Evolutionary conservation across 2,888 invertebrate genomes (phyloP).

Genomic region (Plusia festucae): DNA sequence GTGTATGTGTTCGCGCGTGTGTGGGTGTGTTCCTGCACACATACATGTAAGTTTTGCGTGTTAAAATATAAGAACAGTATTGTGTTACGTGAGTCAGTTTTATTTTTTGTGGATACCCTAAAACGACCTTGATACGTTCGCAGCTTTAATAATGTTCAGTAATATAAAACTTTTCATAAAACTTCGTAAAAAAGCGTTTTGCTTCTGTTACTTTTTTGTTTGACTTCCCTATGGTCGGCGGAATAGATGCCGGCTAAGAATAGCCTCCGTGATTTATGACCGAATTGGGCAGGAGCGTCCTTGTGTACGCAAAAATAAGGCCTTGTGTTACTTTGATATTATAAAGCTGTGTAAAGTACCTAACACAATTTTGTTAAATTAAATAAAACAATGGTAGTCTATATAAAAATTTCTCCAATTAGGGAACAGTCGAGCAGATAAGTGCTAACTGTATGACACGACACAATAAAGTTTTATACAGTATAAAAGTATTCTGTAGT

Average conservation of each 20-base stretch:
- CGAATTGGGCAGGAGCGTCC: neutral
- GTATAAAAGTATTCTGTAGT: conserved; percentile 39
- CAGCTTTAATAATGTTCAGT: conserved; percentile 27
- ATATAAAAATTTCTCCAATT: conserved; percentile 34
- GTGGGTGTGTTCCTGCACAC: no score
- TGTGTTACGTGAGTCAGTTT: conserved; percentile 23
- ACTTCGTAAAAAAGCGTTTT: conserved; percentile 3
- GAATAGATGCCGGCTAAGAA: conserved; percentile 2
- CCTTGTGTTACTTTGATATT: neutral
- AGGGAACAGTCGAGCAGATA: conserved; percentile 15
- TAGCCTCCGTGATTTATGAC: neutral
- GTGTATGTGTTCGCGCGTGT: no score
- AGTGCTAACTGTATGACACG: conserved; percentile 17
- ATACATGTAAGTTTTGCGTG: neutral
- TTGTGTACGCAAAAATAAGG: neutral
- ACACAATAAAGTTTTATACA: conserved; percentile 46
- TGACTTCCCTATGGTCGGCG: neutral
- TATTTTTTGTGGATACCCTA: conserved; percentile 20
- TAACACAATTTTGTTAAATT: conserved; percentile 1
- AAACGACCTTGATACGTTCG: conserved; percentile 24
- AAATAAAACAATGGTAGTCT: neutral
- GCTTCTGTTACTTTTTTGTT: conserved; percentile 2
- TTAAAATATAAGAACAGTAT: conserved; percentile 21
- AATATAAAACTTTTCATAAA: conserved; percentile 25
- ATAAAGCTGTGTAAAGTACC: neutral